Conservation (phyloP, 2,888 invertebrate species). For the Dasypogon diadema region DNA sequence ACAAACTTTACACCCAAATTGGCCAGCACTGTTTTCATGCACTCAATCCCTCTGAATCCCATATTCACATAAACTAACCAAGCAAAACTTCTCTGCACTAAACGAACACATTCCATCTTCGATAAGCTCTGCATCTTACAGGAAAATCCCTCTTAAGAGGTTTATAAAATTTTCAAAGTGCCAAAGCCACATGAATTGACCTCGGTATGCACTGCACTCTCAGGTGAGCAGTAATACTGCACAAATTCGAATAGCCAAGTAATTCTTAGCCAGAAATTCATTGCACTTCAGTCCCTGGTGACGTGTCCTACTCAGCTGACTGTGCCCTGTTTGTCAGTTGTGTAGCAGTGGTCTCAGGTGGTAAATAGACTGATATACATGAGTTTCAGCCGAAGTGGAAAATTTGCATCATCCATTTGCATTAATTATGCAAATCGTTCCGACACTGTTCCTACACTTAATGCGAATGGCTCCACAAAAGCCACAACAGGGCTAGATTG, state of each 20-base stretch:
- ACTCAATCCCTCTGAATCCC: no score
- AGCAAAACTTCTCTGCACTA: no score
- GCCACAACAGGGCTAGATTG: not conserved
- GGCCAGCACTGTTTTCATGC: no score
- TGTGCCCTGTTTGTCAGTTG: not conserved
- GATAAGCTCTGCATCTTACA: no score
- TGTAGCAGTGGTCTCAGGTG: not conserved
- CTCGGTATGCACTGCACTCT: not conserved
- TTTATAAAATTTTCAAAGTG: no score
- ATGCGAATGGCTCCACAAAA: not conserved
- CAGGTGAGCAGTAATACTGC: not conserved
- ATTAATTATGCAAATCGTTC: conserved; percentile 8
- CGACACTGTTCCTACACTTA: not conserved
- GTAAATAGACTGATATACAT: not conserved
- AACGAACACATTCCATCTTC: no score
- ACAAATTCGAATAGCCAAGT: not conserved
- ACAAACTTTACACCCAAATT: no score
- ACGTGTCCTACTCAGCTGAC: not conserved
- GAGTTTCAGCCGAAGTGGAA: not conserved
- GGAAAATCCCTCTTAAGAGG: no score
- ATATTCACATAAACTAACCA: no score
- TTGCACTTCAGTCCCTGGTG: not conserved
- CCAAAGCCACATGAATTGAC: no score
- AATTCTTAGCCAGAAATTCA: not conserved
- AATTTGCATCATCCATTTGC: conserved; percentile 18